Evolutionary conservation across 1,140 invertebrate genomes (phyloP).

Genomic region (Drosophila novamexicana): DNA sequence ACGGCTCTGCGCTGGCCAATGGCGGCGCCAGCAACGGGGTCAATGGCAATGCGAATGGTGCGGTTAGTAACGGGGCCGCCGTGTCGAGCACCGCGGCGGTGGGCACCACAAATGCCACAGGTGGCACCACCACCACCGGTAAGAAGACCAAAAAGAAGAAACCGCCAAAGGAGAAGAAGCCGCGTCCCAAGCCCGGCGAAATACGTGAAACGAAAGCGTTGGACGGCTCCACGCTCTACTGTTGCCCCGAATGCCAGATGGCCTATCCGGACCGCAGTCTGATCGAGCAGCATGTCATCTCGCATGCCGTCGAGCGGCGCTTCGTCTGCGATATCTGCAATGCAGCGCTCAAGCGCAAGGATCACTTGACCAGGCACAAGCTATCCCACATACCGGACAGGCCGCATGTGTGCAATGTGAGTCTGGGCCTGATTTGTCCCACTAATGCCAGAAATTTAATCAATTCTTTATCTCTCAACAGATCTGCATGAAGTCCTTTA

Average conservation of each 20-base stretch:
- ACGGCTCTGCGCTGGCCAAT: constrained; percentile 64
- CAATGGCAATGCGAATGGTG: constrained; percentile 70
- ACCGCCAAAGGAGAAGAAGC: constrained; percentile 87
- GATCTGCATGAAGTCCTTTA: constrained; percentile 93
- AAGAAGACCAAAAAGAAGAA: constrained; percentile 95
- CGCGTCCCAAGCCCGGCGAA: constrained; percentile 91
- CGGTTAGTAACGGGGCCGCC: constrained; percentile 65
- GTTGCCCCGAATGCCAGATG: constrained; percentile 94
- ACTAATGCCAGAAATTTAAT: background rate
- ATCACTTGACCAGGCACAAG: constrained; percentile 92
- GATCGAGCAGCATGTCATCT: constrained; percentile 92
- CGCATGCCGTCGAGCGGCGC: constrained; percentile 91
- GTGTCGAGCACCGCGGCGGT: constrained; percentile 70
- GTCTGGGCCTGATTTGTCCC: constrained; percentile 5
- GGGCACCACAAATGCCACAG: constrained; percentile 68
- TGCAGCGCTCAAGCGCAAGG: constrained; percentile 92
- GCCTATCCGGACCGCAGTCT: constrained; percentile 92
- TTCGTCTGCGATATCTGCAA: constrained; percentile 94
- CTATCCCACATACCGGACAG: constrained; percentile 92
- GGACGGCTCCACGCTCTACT: constrained; percentile 93
- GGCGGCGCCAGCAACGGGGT: constrained; percentile 63
- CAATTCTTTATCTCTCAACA: constrained; percentile 46
- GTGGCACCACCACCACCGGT: constrained; percentile 83
- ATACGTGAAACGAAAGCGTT: constrained; percentile 92
- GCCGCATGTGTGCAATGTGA: constrained; percentile 91